A percentile compares a stretch with the other conserved stretches of the same genome.
Evolutionary conservation across 2,797 vertebrate genomes (phyloP).

Genomic region (Falco peregrinus): DNA sequence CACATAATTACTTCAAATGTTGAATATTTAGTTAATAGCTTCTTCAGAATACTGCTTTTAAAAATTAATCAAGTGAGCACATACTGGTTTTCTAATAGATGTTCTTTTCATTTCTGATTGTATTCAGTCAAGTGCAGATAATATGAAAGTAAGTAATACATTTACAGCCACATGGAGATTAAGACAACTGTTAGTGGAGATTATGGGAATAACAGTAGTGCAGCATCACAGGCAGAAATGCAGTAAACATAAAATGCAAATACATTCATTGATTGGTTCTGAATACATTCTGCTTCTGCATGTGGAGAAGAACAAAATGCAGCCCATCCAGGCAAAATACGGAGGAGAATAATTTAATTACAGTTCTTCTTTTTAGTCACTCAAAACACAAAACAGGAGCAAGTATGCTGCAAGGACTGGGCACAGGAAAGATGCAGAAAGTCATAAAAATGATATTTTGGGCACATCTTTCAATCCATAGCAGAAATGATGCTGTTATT

Average conservation of each 20-base stretch:
- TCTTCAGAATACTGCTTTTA: neutral
- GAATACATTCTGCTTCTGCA: neutral
- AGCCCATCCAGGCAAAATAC: neutral
- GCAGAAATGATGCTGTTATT: neutral
- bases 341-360: neutral
- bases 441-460: neutral
- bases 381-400: neutral
- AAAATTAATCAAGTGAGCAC: neutral
- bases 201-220: neutral
- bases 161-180: neutral
- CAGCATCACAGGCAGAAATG: neutral
- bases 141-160: neutral
- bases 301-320: neutral
- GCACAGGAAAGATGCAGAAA: neutral
- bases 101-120: neutral
- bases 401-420: neutral
- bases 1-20: neutral
- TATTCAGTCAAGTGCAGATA: neutral
- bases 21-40: neutral
- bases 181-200: neutral
- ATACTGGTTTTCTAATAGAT: neutral
- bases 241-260: neutral
- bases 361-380: neutral
- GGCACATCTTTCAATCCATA: neutral
- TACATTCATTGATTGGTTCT: neutral